Conservation (phyloP, 2,888 invertebrate genomes). For the Volucella inflata region DNA sequence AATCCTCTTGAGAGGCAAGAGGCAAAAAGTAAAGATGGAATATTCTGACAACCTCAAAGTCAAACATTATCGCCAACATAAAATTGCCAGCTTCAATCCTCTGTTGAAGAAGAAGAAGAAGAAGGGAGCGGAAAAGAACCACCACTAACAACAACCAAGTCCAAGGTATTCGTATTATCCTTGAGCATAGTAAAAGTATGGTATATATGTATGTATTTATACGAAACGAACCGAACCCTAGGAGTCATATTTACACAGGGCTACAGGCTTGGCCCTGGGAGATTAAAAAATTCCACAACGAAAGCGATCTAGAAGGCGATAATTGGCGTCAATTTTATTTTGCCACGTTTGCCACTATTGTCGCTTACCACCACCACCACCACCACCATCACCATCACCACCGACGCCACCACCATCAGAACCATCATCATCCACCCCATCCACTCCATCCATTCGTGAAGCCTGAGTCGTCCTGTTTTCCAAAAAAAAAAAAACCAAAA, state of each 20-base stretch:
- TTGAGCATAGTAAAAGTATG: constrained; percentile 5
- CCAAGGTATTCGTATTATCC: constrained; percentile 13
- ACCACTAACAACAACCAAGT: background rate
- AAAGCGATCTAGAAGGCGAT: constrained; percentile 76
- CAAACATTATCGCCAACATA: constrained; percentile 53
- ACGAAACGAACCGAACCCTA: constrained; percentile 5
- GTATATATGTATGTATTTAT: constrained; percentile 6
- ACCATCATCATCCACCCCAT: constrained; percentile 7
- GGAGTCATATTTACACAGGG: constrained; percentile 57
- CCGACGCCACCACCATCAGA: background rate
- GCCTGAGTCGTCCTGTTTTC: constrained; percentile 20
- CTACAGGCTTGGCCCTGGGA: constrained; percentile 59
- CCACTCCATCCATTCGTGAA: background rate
- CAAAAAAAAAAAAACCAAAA: too few relatives aligned
- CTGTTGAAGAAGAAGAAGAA: background rate
- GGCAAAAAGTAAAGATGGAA: background rate
- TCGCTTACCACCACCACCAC: constrained; percentile 16
- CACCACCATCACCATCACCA: background rate
- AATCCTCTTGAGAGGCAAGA: constrained; percentile 42
- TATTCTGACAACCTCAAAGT: constrained; percentile 67
- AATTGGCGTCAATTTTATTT: constrained; percentile 79
- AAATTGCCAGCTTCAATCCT: constrained; percentile 3
- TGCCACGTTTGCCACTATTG: constrained; percentile 71
- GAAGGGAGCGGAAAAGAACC: background rate
- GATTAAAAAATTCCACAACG: constrained; percentile 75